A percentile compares a stretch with the other conserved stretches of the same genome.
Conservation (phyloP, 2,113 vertebrate genomes). For the Passer montanus region DNA sequence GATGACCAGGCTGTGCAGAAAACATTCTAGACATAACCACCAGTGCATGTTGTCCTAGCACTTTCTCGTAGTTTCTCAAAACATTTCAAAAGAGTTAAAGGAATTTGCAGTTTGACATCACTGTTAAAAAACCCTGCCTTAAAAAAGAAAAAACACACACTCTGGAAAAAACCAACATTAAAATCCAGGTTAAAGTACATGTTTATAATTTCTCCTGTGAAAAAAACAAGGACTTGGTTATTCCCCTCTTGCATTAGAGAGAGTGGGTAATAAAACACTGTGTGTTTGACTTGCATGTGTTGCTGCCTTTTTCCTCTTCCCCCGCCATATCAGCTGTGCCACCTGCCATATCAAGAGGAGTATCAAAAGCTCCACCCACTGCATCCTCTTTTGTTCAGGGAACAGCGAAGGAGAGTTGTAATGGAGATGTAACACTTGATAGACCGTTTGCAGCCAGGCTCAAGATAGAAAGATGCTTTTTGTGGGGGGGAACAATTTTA, state of each 20-base stretch:
- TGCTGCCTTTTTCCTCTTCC: neutral
- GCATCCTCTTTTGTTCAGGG: constrained; percentile 39
- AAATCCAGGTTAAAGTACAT: neutral
- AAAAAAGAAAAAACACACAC: neutral
- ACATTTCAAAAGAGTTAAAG: neutral
- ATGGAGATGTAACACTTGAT: constrained; percentile 16
- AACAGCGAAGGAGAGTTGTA: neutral
- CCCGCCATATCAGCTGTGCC: neutral
- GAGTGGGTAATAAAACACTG: neutral
- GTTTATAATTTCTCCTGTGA: neutral
- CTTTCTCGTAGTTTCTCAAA: neutral
- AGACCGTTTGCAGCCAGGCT: neutral
- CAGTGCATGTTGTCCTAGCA: accelerated
- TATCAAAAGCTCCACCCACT: constrained; percentile 51
- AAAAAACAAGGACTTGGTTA: neutral
- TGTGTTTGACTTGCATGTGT: neutral
- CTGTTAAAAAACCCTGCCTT: neutral
- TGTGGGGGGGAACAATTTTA: neutral
- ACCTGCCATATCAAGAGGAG: constrained; percentile 46
- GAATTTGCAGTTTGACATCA: neutral
- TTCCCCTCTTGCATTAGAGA: neutral
- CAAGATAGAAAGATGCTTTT: constrained; percentile 5
- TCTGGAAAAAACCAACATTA: neutral
- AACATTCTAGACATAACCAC: neutral
- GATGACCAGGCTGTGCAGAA: constrained; percentile 4